Evolutionary conservation across 2,797 vertebrate genomes (phyloP).

Genomic region (Acipenser transmontanus): DNA sequence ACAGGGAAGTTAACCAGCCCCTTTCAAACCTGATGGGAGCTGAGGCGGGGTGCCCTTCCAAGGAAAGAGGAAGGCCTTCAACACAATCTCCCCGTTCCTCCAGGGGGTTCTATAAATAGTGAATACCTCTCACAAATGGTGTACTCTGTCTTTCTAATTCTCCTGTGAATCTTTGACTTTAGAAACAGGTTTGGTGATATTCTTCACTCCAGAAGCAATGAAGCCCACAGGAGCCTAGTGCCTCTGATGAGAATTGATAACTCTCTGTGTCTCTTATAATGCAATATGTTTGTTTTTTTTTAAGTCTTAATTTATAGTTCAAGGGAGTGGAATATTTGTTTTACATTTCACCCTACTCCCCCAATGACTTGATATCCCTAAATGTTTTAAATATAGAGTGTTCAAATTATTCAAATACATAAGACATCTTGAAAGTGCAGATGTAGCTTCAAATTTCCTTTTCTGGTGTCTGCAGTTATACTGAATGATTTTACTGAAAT

Average conservation of each 20-base stretch:
- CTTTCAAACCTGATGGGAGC: background rate
- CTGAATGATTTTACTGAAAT: too few species aligned
- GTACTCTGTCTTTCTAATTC: background rate
- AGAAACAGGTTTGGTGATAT: slow-evolving; percentile 1
- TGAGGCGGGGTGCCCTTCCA: background rate
- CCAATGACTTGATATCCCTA: too few species aligned
- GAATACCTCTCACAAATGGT: background rate
- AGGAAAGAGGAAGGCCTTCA: background rate
- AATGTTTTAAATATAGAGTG: too few species aligned
- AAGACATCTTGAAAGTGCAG: too few species aligned
- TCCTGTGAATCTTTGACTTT: slow-evolving; percentile 7
- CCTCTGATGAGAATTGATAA: background rate
- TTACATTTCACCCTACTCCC: too few species aligned
- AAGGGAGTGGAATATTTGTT: too few species aligned
- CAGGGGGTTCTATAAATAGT: slow-evolving; percentile 2
- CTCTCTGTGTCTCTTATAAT: too few species aligned
- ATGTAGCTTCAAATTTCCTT: too few species aligned
- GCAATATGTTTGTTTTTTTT: too few species aligned
- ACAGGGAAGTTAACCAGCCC: background rate
- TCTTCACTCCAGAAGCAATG: background rate
- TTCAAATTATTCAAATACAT: too few species aligned
- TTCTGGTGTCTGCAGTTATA: too few species aligned
- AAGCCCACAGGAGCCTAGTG: background rate
- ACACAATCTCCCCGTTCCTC: background rate
- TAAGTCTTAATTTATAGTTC: too few species aligned